Evolutionary conservation across 2,888 invertebrate genomes (phyloP), one percentile per base, ranked within the genome.

Genomic region (Bibio marci): DNA sequence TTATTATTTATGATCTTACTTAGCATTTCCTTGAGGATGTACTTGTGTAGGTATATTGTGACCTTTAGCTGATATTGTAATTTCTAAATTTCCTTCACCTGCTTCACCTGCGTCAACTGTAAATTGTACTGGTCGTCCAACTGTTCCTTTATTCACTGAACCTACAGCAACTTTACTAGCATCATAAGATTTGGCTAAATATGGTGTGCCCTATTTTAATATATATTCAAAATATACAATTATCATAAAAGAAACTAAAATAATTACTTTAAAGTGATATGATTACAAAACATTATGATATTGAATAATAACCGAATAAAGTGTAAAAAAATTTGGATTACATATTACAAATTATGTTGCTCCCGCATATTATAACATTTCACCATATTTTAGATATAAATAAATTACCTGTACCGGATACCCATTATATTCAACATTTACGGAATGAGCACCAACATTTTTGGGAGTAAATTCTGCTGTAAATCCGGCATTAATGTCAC

Each of bases 71-170:
- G 88, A 87, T 49, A 98, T 92, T 35, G 92, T 91, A 48, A 97
- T 95, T 65, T 97, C 95, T 47, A 97, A 66, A 61, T 90, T 90
- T 38, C 97, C 97, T 65, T 95, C 95, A 10, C 97, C 97, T 35
- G 95, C 92, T 58, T 90, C 82, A 45, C 87, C 87, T 3, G 94
- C 94, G 59, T 97, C 94, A 38, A 95, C 92, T 14, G 86, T 85
- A 54, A 94, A 82, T 53, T 91, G 88, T n/a, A 91, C 86, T 4
- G 88, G 80, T 47, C 90, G 77, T 38, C 92, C 91, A 10, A 94
- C 81, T n/a, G 76, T 73, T 41, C 79, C 79, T 18, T 82, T 76
- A 12, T 79, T 78, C 33, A 86, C 79, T 48, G 79, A 73, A 35
- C 78, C 77, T 30, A 91, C 86, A 50, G 78, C 71, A 15, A 88